Base-by-base conservation (phyloP, 2,113 vertebrate species). In the Trachemys scripta region DNA sequence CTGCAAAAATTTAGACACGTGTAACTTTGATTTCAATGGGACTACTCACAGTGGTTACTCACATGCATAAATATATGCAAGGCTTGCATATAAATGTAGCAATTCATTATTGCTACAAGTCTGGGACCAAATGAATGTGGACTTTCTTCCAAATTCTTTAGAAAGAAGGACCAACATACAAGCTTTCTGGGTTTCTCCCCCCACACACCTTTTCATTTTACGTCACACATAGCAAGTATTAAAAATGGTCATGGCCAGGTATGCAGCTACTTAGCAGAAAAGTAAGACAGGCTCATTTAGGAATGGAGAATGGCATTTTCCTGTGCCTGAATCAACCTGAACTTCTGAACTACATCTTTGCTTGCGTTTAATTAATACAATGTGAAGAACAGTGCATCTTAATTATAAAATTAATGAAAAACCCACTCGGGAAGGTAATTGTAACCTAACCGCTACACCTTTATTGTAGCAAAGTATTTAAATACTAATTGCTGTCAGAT, bases 91-190 rank as follows among this genome's bases (percentile, higher is more conserved):
- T 2, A 22, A 76, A 38, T 57, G 19, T 38, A 11, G 5, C 11
- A 24, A 1, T 84, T 81, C 2, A 57, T 25, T 8, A 84, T 12
- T 47, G 4, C 35, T 78, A 4, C 38, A 78, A 24, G 2, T 82
- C n/a, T 83, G 65, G 78, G 83, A 89, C 4, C 17, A 59, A 10
- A 85, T 42, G 16, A 59, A 72, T 38, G 2, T 45, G n/a, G 35
- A 59, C 81, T 90, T 91, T 81, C 11, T 76, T 69, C 3, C 10
- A 78, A 45, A 89, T 72, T 83, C 8, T 14, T 92, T 84, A 50
- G 11, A 72, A 27, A 72, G 1, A 89, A 82, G 92, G 83, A 9
- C 22, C 45, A 89, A 4, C 1, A 79, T n/a, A 50, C 1, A 78
- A 94, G 8, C 16, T 31, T 89, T 42, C n/a, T 24, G 72, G 54